Evolutionary conservation across 2,797 vertebrate genomes (phyloP), one percentile per base, ranked within the genome.

Genomic region (Sternotherus odoratus): DNA sequence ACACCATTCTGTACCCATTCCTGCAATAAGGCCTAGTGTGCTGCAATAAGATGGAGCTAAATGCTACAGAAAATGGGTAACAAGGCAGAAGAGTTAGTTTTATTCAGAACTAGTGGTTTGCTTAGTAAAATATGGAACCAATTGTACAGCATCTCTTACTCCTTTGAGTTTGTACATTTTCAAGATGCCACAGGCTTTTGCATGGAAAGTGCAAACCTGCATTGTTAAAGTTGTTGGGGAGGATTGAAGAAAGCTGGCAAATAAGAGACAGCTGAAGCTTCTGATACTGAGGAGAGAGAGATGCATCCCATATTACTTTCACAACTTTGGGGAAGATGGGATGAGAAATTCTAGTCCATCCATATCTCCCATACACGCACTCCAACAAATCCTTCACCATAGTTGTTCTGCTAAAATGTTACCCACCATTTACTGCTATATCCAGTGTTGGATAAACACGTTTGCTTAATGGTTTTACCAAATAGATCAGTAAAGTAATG

Each of bases 381-480:
- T 5, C 19, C 19, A 66, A 36, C 63, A 66, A 66, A 66, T 36
- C n/a, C 17, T 66, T 66, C 16, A n/a, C 17, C 16, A 21, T 19
- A 21, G 19, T 36, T 66, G n/a, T n/a, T 43, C n/a, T 21, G 63
- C 63, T 21, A 66, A n/a, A 21, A 21, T 21, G n/a, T 66, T 36
- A 66, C 17, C 60, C 30, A 17, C 16, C n/a, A 36, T 66, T 36
- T 36, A 36, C 63, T 66, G 63, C 9, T 36, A 21, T 19, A 36
- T 36, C 63, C 63, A 66, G 33, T 13, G 3, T 8, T 57, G 56
- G 51, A n/a, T 24, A 82, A 85, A 19, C 2, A 8, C 11, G 15
- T 0, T 24, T 3, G 4, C 36, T 0, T 4, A 16, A 19, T 46
- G 6, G 43, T 91, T 77, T 30, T 88, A 10, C 4, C 36, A 10